A percentile compares a stretch with the other conserved stretches of the same genome.
Conservation (phyloP, 2,888 invertebrate genomes). For the Cataglyphis livida region DNA sequence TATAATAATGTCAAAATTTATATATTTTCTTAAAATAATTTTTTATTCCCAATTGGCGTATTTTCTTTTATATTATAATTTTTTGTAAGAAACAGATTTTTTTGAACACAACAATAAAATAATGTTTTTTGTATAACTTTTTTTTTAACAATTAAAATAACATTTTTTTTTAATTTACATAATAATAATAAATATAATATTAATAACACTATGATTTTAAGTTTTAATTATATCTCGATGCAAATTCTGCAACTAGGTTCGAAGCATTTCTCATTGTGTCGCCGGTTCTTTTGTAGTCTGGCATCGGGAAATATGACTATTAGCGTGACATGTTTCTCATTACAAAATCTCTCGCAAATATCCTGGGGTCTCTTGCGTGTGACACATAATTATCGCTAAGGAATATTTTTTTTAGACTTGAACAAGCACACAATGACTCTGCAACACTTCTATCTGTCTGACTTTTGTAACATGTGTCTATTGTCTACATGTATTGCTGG, state of each 20-base stretch:
- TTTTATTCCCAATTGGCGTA: neutral
- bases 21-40: neutral
- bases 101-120: neutral
- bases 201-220: neutral
- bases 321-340: slow-evolving; percentile 47
- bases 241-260: neutral
- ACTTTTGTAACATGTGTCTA: slow-evolving; percentile 28
- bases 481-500: neutral
- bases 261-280: slow-evolving; percentile 4
- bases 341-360: slow-evolving; percentile 68
- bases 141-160: neutral
- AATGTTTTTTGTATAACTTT: neutral
- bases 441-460: neutral
- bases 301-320: neutral
- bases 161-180: neutral
- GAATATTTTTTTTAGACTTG: slow-evolving; percentile 43
- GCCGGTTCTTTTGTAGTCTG: slow-evolving; percentile 9
- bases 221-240: neutral
- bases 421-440: slow-evolving; percentile 47
- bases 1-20: neutral
- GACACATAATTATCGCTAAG: slow-evolving; percentile 72
- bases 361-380: slow-evolving; percentile 54
- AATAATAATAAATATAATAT: neutral
- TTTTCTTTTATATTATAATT: neutral
- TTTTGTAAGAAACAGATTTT: neutral